Percentiles rank a stretch among this genome's conserved stretches.
phyloP scores from a whole-genome alignment of 2,113 vertebrate species.

The Alligator sinensis region DNA sequence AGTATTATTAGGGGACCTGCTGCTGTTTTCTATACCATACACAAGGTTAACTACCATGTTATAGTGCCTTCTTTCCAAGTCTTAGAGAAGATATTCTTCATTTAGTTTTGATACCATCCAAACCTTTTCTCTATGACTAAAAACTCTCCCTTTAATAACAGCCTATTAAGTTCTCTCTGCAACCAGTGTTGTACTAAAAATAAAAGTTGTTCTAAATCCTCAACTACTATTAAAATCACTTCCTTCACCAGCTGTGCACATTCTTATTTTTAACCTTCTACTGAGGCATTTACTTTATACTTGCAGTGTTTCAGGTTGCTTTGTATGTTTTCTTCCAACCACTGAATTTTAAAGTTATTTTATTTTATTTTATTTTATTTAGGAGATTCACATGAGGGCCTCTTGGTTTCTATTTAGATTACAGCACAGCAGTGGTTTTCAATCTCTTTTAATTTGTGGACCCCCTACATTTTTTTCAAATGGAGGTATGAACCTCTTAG shows the following conservation, averaged over 20 bases:
- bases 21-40: neutral
- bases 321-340: neutral
- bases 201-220: neutral
- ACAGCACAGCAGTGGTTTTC: neutral
- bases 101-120: neutral
- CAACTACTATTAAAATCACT: neutral
- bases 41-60: neutral
- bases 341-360: neutral
- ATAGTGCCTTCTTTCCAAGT: neutral
- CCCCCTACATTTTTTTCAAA: too few relatives aligned
- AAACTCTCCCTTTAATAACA: neutral
- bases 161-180: neutral
- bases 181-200: neutral
- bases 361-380: neutral
- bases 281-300: neutral
- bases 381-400: neutral
- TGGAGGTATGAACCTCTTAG: too few relatives aligned
- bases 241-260: neutral
- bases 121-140: neutral
- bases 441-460: too few relatives aligned
- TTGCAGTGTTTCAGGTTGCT: neutral
- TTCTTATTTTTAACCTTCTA: neutral
- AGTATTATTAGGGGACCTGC: neutral
- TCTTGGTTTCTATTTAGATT: neutral
- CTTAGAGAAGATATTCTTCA: neutral